Evolutionary conservation across 2,113 vertebrate species (phyloP).

Genomic region (Cyprinodon brontotheroides): DNA sequence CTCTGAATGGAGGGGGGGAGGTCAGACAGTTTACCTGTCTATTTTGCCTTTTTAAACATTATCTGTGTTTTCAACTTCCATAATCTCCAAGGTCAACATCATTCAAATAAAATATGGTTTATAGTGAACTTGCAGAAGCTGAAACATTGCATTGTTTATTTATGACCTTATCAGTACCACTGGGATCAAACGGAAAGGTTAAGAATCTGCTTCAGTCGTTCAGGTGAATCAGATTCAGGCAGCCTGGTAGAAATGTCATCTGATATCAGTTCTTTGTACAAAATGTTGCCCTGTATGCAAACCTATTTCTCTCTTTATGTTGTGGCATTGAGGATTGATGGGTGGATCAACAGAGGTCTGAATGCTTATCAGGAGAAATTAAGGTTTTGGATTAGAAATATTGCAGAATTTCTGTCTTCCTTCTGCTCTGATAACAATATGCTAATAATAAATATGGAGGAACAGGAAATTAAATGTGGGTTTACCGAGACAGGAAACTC

Average conservation of each 20-base stretch:
- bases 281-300: constrained; percentile 38
- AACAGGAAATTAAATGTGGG: too few species aligned
- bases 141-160: background rate
- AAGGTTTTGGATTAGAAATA: constrained; percentile 27
- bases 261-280: constrained; percentile 30
- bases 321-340: constrained; percentile 14
- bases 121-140: background rate
- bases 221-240: constrained; percentile 1
- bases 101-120: background rate
- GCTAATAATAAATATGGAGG: background rate
- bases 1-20: too few species aligned
- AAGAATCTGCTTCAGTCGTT: constrained; percentile 11
- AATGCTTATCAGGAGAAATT: constrained; percentile 33
- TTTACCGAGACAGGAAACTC: too few species aligned
- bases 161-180: background rate
- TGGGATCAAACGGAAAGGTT: constrained; percentile 14
- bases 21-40: background rate
- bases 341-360: background rate
- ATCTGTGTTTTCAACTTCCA: too few species aligned
- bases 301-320: constrained; percentile 25
- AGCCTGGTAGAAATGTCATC: constrained; percentile 51
- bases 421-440: background rate
- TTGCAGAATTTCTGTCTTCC: background rate
- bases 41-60: background rate
- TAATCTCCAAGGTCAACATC: too few species aligned